Evolutionary conservation across 2,113 vertebrate species (phyloP), one percentile per base, ranked within the genome.

Genomic region (Leptobrachium ailaonicum): DNA sequence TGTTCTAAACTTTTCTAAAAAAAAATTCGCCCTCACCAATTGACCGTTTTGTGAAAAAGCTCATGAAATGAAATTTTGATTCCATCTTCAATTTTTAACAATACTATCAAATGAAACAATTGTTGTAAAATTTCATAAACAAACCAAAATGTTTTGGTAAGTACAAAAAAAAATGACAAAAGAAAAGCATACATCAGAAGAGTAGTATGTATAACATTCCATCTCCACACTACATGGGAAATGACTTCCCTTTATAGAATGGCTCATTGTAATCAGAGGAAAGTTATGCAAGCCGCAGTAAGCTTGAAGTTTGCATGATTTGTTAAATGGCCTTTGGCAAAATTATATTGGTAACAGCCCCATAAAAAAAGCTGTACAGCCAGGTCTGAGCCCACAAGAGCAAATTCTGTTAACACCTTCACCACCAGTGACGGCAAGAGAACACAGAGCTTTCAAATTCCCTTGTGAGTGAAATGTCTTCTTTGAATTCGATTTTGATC

Each of bases 261-360:
- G 32, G 2, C 45, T 71, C 41, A 14, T 50, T 73, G 45, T 73
- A 73, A 73, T 73, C 70, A 79, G 70, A 77, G 75, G 66, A 60
- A 58, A 77, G 64, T 40, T 64, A 71, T 71, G 58, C 69, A 71
- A 66, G 62, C 50, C 43, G 40, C 70, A 73, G 56, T 20, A 45
- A 47, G 45, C 10, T 74, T 73, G 63, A 74, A 40, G 71, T 67
- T 78, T 80, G 64, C 41, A 14, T 68, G 41, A 40, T 68, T 66
- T 44, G 47, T 67, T 80, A 67, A 68, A 73, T 20, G 10, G 63
- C 50, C 50, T 73, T 73, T 45, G 78, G 71, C 78, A 80, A 43
- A 66, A 73, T 56, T 40, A 45, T 63, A 73, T 44, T 67, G 70
- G 44, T 66, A 66, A 20, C 47, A 43, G 62, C 40, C 32, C 58